Evolutionary conservation across 2,113 vertebrate genomes (phyloP), one percentile per base, ranked within the genome.

Genomic region (Ochotona princeps): DNA sequence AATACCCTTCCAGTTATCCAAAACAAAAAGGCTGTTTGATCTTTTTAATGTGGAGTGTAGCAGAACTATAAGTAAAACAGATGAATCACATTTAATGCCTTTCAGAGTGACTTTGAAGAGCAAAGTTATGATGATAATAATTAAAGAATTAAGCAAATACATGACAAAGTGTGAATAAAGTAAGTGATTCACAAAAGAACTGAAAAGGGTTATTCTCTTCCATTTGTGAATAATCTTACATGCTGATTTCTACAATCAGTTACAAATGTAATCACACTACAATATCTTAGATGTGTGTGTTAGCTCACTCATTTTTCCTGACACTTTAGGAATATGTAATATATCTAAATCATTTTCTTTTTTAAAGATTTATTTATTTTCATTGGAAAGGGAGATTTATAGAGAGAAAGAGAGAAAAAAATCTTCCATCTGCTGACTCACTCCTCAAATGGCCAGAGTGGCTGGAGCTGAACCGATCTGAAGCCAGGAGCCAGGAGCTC

Each of bases 81-180:
- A 57, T 66, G 14, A 73, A 30, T 82, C 51, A 25, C 5, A 83
- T 90, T 44, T 44, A 44, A 44, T 44, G 38, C 70, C 78, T 21
- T 67, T 38, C 0, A 26, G 11, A 80, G 69, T 74, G 74, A 61
- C 67, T 91, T 30, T 67, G 8, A 61, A 47, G 18, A 75, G 21
- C 18, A 87, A 32, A 17, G 21, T 74, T 69, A 66, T 61, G 10
- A 76, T 94, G 28, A 28, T 87, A 69, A 78, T 90, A 78, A 87
- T 80, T 75, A 83, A 1, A 51, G 23, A 44, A 90, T 60, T 88
- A 87, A 74, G 74, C 49, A 83, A 35, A 69, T 73, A 35, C 30
- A 84, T 49, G 8, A 35, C 49, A 72, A 60, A 30, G 1, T 0
- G 4, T 21, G 11, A 47, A n/a, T 44, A 70, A 69, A 54, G 76